Evolutionary conservation across 2,113 vertebrate species (phyloP), one percentile per base, ranked within the genome.

Genomic region (Cyprinodon variegatus): DNA sequence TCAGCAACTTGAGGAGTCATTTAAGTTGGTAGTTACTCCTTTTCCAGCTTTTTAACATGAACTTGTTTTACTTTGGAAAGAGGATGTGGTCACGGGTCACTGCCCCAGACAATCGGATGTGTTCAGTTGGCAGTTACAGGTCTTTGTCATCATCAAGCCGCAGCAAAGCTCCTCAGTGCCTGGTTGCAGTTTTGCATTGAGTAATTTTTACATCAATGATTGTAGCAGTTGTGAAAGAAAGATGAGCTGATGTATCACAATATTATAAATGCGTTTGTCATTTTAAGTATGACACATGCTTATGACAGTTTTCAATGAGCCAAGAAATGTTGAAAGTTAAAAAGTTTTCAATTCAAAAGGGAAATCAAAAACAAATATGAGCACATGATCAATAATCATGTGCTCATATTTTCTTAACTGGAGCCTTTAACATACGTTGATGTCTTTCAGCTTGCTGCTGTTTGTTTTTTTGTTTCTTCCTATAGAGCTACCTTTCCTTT

Each of bases 11-110:
- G 81, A 88, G 83, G 88, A 71, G 78, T 86, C 92, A 92, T 93
- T 93, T 93, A 86, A 81, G 90, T 79, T 64, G 78, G 53, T 74
- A 60, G 83, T 80, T 81, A 77, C 89, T 88, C 81, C 81, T 83
- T 90, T 92, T 89, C 90, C 86, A 86, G 88, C 85, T 83, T 83
- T 86, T 89, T 88, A 88, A 87, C 81, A 85, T 73, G 83, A 78
- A 73, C 70, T 61, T 79, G 65, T 83, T 84, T 73, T 4, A 36
- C 81, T 89, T 45, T 87, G 89, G 88, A 91, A 93, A 92, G 89
- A 92, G 92, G 92, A 93, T 92, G 91, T 92, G 89, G 90, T 90
- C 86, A 90, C 89, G 90, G 78, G 86, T 90, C 90, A 88, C 64
- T 68, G 82, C 88, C 72, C 37, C 74, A 50, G 66, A 17, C 8